These are phyloP conservation scores for Chloropsis hardwickii DNA, from an alignment of 2,113 vertebrate genomes.

Conservation along the genomic window DNA sequence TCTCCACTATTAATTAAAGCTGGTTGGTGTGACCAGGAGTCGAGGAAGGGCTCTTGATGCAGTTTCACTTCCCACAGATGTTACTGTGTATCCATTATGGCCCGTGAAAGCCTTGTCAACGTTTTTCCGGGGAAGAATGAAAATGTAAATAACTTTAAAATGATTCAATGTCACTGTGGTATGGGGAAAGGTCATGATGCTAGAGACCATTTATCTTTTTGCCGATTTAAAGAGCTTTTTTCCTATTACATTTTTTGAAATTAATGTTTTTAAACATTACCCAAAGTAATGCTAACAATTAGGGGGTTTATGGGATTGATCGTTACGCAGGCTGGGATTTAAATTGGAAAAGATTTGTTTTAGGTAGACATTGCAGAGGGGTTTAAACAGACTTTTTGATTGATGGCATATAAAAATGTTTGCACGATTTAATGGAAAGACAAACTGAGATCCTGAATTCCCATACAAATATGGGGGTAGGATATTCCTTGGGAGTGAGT, in stretches of 20 bases:
- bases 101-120: slow-evolving; percentile 75
- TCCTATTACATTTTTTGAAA: slow-evolving; percentile 77
- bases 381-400: background rate
- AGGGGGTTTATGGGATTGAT: slow-evolving; percentile 69
- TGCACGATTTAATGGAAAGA: background rate
- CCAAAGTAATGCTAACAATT: slow-evolving; percentile 73
- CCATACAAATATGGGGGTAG: background rate
- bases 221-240: slow-evolving; percentile 74
- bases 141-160: slow-evolving; percentile 77
- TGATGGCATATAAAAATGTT: background rate
- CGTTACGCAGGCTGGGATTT: background rate
- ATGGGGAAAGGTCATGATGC: slow-evolving; percentile 63
- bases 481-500: background rate
- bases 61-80: background rate
- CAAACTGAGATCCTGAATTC: background rate
- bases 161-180: slow-evolving; percentile 73
- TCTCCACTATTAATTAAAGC: slow-evolving; percentile 66
- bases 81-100: slow-evolving; percentile 38
- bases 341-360: slow-evolving; percentile 33
- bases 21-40: background rate
- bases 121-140: slow-evolving; percentile 70
- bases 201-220: slow-evolving; percentile 69
- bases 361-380: background rate
- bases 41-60: slow-evolving; percentile 3
- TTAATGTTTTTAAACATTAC: slow-evolving; percentile 77